These are phyloP conservation scores for Sebastes hubbsi DNA, from an alignment of 2,797 vertebrate genomes.

Conservation along the genomic window DNA sequence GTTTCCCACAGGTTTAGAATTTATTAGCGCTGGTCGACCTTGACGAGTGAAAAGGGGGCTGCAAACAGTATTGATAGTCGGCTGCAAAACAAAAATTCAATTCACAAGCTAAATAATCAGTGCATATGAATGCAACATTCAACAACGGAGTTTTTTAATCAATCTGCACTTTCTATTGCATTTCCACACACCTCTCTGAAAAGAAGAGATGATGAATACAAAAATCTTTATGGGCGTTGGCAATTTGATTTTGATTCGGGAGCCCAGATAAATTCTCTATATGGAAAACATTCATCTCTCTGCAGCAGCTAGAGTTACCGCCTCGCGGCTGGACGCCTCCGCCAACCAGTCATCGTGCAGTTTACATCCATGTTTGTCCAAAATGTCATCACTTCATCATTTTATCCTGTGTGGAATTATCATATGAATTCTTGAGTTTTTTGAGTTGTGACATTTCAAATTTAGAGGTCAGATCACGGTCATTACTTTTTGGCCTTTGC, in stretches of 20 bases:
- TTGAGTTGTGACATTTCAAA: too few species aligned
- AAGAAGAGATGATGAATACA: background rate
- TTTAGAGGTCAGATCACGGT: too few species aligned
- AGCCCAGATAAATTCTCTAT: background rate
- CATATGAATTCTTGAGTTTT: too few species aligned
- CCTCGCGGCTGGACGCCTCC: too few species aligned
- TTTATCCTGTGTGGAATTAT: too few species aligned
- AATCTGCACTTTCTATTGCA: slow-evolving; percentile 5
- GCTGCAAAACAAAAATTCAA: slow-evolving; percentile 24
- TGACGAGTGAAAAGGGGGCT: background rate
- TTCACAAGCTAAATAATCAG: slow-evolving; percentile 36
- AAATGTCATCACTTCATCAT: too few species aligned
- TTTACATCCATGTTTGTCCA: too few species aligned
- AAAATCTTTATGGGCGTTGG: background rate
- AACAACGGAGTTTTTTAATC: slow-evolving; percentile 17
- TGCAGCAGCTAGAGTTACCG: too few species aligned
- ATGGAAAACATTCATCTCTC: too few species aligned
- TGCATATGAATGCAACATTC: slow-evolving; percentile 17
- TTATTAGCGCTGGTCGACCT: slow-evolving; percentile 26
- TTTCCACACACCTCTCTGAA: background rate
- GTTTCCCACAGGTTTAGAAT: background rate
- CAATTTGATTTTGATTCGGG: background rate
- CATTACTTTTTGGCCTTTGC: too few species aligned
- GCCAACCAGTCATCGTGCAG: too few species aligned
- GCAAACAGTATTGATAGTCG: slow-evolving; percentile 8